A percentile compares a stretch with the other conserved stretches of the same genome.
phyloP scores from a whole-genome alignment of 2,888 invertebrate genomes.

The Blastobasis lacticolella region DNA sequence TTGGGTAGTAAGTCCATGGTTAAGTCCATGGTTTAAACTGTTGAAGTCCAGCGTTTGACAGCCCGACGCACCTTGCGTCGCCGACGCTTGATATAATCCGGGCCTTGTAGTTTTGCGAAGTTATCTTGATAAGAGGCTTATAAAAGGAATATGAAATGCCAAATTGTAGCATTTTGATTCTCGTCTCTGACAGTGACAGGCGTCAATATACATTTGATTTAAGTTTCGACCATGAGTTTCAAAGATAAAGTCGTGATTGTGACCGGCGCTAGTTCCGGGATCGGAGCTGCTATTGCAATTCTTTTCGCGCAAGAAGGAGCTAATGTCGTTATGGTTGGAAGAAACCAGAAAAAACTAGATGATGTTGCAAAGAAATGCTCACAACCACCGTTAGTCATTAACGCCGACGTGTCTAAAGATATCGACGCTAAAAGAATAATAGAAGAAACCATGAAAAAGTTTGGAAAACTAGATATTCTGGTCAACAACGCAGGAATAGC shows the following conservation, averaged over 20 bases:
- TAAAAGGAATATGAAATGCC: too few species aligned
- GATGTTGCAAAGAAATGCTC: conserved; percentile 12
- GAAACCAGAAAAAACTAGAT: conserved; percentile 23
- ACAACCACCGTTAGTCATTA: conserved; percentile 18
- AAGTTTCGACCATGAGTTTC: conserved; percentile 15
- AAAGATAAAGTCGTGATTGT: conserved; percentile 12
- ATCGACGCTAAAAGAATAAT: conserved; percentile 19
- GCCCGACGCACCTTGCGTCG: too few species aligned
- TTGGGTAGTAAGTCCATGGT: too few species aligned
- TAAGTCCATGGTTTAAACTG: too few species aligned
- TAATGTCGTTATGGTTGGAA: conserved; percentile 22
- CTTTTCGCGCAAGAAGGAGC: conserved; percentile 19
- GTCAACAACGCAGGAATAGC: conserved; percentile 9
- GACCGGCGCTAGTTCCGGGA: conserved; percentile 14
- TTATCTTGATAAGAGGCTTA: too few species aligned
- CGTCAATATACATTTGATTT: too few species aligned
- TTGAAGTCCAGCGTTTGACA: too few species aligned
- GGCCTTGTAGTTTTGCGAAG: too few species aligned
- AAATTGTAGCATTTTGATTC: too few species aligned
- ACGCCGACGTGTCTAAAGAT: conserved; percentile 25
- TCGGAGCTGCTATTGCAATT: conserved; percentile 15
- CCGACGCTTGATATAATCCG: too few species aligned
- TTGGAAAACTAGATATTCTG: conserved; percentile 9
- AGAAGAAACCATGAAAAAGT: conserved; percentile 14
- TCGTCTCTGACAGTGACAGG: too few species aligned